phyloP scores from a whole-genome alignment of 2,888 invertebrate species.

The Sesamia inferens region DNA sequence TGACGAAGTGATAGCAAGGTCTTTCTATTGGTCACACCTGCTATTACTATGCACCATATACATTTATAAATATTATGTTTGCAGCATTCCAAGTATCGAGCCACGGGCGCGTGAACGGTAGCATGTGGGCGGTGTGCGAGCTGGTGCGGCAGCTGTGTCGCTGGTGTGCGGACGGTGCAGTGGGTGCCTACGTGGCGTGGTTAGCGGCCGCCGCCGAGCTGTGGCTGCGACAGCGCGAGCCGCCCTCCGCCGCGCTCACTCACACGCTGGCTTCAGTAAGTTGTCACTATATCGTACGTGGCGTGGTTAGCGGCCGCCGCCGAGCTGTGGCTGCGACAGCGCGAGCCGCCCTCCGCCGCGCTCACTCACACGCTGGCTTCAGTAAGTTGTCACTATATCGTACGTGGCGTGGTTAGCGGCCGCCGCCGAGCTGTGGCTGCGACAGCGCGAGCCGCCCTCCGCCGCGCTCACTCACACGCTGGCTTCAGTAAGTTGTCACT shows the following conservation, averaged over 20 bases:
- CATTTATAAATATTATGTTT: neutral
- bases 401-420: slow-evolving; percentile 93
- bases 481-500: slow-evolving; percentile 91
- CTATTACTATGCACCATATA: neutral
- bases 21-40: rapidly evolving
- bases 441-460: slow-evolving; percentile 77
- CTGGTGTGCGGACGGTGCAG: slow-evolving; percentile 90
- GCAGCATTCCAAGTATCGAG: slow-evolving; percentile 74
- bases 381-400: slow-evolving; percentile 78
- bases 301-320: slow-evolving; percentile 92
- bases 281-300: slow-evolving; percentile 82
- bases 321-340: slow-evolving; percentile 85
- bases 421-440: slow-evolving; percentile 88
- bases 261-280: slow-evolving; percentile 95
- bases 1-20: neutral
- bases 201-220: slow-evolving; percentile 89
- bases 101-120: slow-evolving; percentile 69
- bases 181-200: slow-evolving; percentile 93
- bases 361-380: slow-evolving; percentile 94
- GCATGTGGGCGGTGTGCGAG: slow-evolving; percentile 92
- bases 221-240: slow-evolving; percentile 82
- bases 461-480: slow-evolving; percentile 92
- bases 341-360: slow-evolving; percentile 80
- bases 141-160: slow-evolving; percentile 94
- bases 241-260: slow-evolving; percentile 87